Base-by-base conservation (phyloP, 2,797 vertebrate genomes). In the Gouania willdenowi region DNA sequence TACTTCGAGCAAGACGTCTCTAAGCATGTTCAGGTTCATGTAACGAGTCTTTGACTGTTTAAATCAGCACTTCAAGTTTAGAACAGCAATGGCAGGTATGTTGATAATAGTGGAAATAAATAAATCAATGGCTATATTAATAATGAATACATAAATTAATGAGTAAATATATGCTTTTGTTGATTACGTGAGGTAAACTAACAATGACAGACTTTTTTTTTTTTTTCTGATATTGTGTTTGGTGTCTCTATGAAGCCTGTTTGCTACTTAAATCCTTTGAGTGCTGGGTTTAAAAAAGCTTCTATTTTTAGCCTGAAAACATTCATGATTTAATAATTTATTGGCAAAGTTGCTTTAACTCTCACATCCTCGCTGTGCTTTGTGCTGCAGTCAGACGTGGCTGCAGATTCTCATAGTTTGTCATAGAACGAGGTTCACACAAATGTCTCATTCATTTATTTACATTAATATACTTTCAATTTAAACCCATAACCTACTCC, bases 391-490 rank as follows among this genome's bases (percentile, higher is more conserved):
- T n/a, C n/a, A n/a, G 43, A 66, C 46, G 30, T 3, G 1, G 46
- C 57, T 65, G 59, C 73, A 77, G 36, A 75, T 80, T n/a, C 59
- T 71, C 56, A 65, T 49, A 45, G 63, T 71, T 58, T 74, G 59
- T 69, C 59, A 73, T 64, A 62, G 58, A 68, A 38, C 41, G 44
- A 81, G 72, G 79, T 80, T 38, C 72, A 72, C 77, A n/a, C n/a
- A n/a, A 86, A 84, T 45, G 45, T 64, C 72, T 75, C 76, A 65
- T 54, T 75, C 85, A 21, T 45, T 47, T 78, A 72, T 87, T 89
- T 90, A 84, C 77, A 87, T 73, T 44, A 55, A 81, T 64, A 47
- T 54, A 87, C 88, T 85, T 79, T 65, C 84, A 71, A 85, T 60
- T 40, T 41, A 67, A 80, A 78, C 85, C 82, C 81, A 66, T 38